Base-by-base conservation (phyloP, 1,140 invertebrate genomes). In the Metopolophium dirhodum region DNA sequence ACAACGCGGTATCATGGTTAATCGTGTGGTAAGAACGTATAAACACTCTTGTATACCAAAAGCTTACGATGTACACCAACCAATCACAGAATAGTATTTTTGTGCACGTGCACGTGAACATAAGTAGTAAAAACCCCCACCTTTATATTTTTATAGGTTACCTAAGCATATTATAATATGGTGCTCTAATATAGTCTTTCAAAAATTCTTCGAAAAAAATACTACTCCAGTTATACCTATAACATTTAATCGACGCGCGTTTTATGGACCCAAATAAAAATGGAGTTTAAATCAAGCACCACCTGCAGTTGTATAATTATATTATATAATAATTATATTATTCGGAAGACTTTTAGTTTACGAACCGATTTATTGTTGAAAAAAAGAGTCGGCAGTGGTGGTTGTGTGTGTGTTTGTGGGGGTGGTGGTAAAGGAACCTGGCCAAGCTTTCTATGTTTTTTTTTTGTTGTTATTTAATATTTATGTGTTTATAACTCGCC, bases 251-350 rank as follows among this genome's bases (percentile, higher is more conserved):
- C 82, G 82, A 83, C 82, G 4, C 0, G 26, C 26, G 85, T 87
- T 47, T 87, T 87, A 87, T 30, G 41, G 85, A 87, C 85, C 9
- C 23, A 45, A 87, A 87, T 47, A 87, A 47, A 87, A 87, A 87
- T 23, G 37, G 45, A 9, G 37, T 85, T 26, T 45, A 68, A 61
- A 9, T n/a, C 41, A 26, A 49, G 45, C 41, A 47, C 30, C 85
- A 47, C 85, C 85, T 47, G 85, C 41, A n/a, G 14, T 87, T 14
- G 26, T 30, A 83, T 41, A n/a, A n/a, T n/a, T n/a, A n/a, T n/a
- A n/a, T n/a, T n/a, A n/a, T n/a, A n/a, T n/a, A 22, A 49, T 87
- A 49, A 87, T 83, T 41, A 41, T 83, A 83, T 83, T 83, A 83
- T 83, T 83, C 37, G 20, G 35, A n/a, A 83, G 35, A 83, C 82